Conservation (phyloP, 92 coral and sea anemone genomes). For the Desmophyllum pertusum region DNA sequence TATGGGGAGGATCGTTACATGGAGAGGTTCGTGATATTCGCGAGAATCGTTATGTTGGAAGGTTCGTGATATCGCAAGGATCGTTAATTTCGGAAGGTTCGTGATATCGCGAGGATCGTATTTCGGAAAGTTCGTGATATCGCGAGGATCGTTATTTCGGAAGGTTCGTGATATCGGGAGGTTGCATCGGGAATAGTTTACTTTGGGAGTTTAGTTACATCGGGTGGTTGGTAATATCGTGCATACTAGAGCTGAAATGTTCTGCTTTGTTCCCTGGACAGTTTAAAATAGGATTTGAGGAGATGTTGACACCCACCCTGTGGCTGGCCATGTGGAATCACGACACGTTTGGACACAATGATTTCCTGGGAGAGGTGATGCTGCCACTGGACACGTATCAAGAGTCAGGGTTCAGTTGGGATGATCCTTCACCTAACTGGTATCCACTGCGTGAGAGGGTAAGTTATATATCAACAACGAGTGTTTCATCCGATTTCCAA, state of each 20-base stretch:
- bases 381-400: conserved; percentile 75
- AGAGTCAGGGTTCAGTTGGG: conserved; percentile 93
- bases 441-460: conserved; percentile 93
- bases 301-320: conserved; percentile 83
- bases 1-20: no score
- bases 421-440: conserved; percentile 92
- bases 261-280: conserved; percentile 21
- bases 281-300: conserved; percentile 93
- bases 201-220: neutral
- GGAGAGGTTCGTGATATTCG: no score
- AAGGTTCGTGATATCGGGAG: no score
- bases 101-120: no score
- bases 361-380: conserved; percentile 94
- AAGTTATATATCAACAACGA: conserved; percentile 37
- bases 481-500: no score
- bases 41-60: no score
- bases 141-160: no score
- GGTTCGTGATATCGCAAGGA: no score
- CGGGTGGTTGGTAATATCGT: neutral
- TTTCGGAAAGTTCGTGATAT: no score
- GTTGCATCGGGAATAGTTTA: no score
- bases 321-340: conserved; percentile 98
- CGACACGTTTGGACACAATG: conserved; percentile 97
- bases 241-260: neutral
- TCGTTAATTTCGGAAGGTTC: no score